These are phyloP conservation scores for Tachysurus vachellii DNA, from an alignment of 2,113 vertebrate species.

Conservation along the genomic window DNA sequence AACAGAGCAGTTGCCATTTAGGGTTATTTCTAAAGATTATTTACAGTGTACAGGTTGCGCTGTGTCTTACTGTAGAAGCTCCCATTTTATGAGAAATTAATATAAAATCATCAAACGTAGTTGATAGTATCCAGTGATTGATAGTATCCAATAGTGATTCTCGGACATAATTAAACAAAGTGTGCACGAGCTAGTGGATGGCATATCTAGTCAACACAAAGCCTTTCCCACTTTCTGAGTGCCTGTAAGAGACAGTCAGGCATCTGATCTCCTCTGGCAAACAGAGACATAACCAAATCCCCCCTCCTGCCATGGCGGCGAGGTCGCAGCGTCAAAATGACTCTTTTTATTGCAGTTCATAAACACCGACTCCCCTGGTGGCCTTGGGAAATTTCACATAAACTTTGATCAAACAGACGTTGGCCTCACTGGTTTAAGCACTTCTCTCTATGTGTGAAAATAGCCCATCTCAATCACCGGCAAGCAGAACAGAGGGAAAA, in stretches of 20 bases:
- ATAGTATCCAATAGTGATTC: too few relatives aligned
- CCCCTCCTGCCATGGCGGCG: slow-evolving; percentile 69
- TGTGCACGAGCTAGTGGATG: neutral
- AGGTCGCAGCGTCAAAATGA: slow-evolving; percentile 95
- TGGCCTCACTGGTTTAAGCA: slow-evolving; percentile 75
- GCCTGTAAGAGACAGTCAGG: slow-evolving; percentile 42
- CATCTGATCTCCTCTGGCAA: slow-evolving; percentile 80
- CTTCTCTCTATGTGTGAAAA: slow-evolving; percentile 71
- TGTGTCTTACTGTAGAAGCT: neutral
- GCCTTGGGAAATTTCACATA: slow-evolving; percentile 90
- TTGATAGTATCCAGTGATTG: too few relatives aligned
- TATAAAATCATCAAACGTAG: neutral
- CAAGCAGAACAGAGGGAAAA: slow-evolving; percentile 77
- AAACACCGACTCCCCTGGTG: slow-evolving; percentile 89
- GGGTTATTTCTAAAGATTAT: neutral
- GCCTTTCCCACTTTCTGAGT: slow-evolving; percentile 16
- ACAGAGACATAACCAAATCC: slow-evolving; percentile 88
- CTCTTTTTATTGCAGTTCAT: slow-evolving; percentile 99
- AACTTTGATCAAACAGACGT: slow-evolving; percentile 96
- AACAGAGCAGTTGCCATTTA: neutral
- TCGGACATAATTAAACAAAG: slow-evolving; percentile 12
- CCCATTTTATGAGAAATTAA: neutral
- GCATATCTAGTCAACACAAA: neutral
- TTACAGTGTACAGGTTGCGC: neutral
- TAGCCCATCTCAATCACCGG: slow-evolving; percentile 76